phyloP scores from a whole-genome alignment of 92 coral and sea anemone species.

The Parazoanthus darwini region DNA sequence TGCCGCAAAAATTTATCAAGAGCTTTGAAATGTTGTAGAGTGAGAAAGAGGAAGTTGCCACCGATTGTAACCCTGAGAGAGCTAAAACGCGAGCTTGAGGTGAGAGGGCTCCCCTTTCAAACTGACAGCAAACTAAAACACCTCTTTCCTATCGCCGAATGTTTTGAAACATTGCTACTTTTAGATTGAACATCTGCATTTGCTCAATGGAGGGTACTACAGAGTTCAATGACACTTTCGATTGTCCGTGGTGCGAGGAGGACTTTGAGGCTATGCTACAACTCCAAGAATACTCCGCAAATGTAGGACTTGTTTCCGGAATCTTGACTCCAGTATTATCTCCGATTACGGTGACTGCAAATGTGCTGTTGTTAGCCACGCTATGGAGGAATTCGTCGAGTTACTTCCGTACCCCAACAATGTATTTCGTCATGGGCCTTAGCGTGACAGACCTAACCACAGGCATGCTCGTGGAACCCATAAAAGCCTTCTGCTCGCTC shows the following conservation, averaged over 20 bases:
- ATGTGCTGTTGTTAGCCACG: conserved; percentile 20
- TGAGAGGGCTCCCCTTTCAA: background rate
- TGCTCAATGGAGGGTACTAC: background rate
- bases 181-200: background rate
- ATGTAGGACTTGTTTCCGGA: conserved; percentile 37
- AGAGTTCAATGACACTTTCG: background rate
- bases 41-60: background rate
- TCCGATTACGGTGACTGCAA: conserved; percentile 24
- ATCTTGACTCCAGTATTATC: background rate
- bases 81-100: background rate
- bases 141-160: background rate
- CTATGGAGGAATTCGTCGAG: conserved; percentile 15
- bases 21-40: background rate
- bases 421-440: conserved; percentile 30
- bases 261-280: conserved; percentile 15
- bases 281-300: background rate
- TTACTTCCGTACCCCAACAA: conserved; percentile 37
- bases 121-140: background rate
- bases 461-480: conserved; percentile 14
- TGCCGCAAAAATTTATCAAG: too few relatives aligned
- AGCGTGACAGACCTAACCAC: conserved; percentile 17
- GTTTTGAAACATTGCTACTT: background rate
- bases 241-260: background rate
- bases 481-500: conserved; percentile 39
- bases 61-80: background rate